Evolutionary conservation across 1,140 invertebrate genomes (phyloP).

Genomic region (Uloborus diversus): DNA sequence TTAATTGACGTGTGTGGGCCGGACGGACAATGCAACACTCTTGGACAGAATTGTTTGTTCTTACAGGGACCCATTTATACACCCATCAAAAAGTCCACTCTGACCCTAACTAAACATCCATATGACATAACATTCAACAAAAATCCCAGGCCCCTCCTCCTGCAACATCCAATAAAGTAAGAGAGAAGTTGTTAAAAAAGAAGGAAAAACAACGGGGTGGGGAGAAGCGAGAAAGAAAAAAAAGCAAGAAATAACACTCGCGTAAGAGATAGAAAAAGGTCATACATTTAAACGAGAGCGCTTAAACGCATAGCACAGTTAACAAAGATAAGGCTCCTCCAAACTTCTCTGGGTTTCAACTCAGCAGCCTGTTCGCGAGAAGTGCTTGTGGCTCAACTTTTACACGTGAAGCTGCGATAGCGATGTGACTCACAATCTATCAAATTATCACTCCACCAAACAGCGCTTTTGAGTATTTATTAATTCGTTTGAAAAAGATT

Average conservation of each 20-base stretch:
- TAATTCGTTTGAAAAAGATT: no score
- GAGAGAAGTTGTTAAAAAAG: conserved; percentile 45
- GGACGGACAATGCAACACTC: conserved; percentile 45
- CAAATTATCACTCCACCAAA: conserved; percentile 6
- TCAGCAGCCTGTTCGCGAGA: background rate
- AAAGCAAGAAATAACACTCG: conserved; percentile 32
- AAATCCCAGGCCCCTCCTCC: conserved; percentile 34
- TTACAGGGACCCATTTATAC: conserved; percentile 38
- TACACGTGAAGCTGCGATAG: conserved; percentile 5
- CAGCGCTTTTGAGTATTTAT: background rate
- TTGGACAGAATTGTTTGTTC: conserved; percentile 46
- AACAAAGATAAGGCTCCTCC: conserved; percentile 38
- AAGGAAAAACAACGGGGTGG: conserved; percentile 34
- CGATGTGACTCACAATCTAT: background rate
- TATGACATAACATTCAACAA: conserved; percentile 55
- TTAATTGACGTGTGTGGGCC: conserved; percentile 57
- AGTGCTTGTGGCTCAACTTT: background rate
- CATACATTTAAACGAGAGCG: conserved; percentile 43
- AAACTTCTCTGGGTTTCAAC: background rate
- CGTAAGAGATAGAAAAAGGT: conserved; percentile 50
- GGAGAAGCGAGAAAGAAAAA: conserved; percentile 5
- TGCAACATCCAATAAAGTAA: conserved; percentile 20
- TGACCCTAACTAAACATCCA: conserved; percentile 47
- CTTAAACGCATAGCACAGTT: conserved; percentile 49
- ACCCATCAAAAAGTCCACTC: conserved; percentile 52